A percentile compares a stretch with the other conserved stretches of the same genome.
Evolutionary conservation across 2,888 invertebrate genomes (phyloP).

Genomic region (Orthosia incerta): DNA sequence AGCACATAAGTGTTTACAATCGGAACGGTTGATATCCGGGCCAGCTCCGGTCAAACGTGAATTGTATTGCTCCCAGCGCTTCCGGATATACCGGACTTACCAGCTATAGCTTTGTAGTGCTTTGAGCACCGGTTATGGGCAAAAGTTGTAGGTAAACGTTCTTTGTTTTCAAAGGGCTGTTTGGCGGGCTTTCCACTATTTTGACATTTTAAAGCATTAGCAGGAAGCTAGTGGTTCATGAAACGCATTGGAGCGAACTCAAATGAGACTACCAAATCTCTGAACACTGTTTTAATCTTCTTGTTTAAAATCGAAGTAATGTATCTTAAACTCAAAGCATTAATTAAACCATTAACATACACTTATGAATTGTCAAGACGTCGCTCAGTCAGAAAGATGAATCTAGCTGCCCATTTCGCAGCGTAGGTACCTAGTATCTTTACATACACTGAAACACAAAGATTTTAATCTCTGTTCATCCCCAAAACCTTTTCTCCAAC

Average conservation of each 20-base stretch:
- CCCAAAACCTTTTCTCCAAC: not conserved
- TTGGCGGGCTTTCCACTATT: not conserved
- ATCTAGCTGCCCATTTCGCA: not conserved
- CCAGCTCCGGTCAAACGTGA: slow-evolving; percentile 29
- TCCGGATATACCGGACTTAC: slow-evolving; percentile 38
- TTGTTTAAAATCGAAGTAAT: not conserved
- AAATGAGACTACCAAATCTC: not conserved
- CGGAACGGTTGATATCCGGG: slow-evolving; percentile 41
- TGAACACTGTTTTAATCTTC: not conserved
- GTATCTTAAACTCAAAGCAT: not conserved
- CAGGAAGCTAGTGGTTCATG: not conserved
- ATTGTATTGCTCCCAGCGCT: slow-evolving; percentile 21
- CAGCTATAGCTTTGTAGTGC: slow-evolving; percentile 20
- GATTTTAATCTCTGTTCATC: slow-evolving; percentile 17
- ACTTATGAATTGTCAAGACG: not conserved
- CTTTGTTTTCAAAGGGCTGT: slow-evolving; percentile 3
- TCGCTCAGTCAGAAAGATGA: not conserved
- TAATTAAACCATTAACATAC: too few relatives aligned
- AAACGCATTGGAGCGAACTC: slow-evolving; percentile 4
- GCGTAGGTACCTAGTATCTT: not conserved
- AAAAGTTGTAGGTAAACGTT: not conserved
- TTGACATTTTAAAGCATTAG: slow-evolving; percentile 2
- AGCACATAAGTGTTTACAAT: slow-evolving; percentile 42
- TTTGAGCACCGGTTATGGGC: slow-evolving; percentile 9
- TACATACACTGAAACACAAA: not conserved